Percentiles rank a stretch among this genome's conserved stretches.
These are phyloP conservation scores for Neomonachus schauinslandi DNA, from an alignment of 2,113 vertebrate genomes.

Conservation along the genomic window DNA sequence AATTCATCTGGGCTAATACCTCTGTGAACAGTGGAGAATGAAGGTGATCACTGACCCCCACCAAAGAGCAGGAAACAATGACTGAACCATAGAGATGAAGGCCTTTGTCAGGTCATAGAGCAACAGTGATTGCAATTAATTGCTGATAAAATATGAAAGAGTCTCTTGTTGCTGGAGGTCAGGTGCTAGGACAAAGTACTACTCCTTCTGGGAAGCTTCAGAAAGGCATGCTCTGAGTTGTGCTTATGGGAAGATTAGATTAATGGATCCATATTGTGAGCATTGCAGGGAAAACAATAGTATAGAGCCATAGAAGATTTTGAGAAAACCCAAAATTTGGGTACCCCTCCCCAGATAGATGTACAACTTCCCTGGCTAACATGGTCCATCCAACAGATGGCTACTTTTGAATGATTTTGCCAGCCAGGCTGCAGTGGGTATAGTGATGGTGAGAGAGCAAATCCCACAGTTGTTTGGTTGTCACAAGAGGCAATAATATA, in stretches of 20 bases:
- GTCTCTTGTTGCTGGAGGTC: slow-evolving; percentile 76
- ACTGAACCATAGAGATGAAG: slow-evolving; percentile 76
- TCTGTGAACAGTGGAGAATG: slow-evolving; percentile 81
- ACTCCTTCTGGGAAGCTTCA: slow-evolving; percentile 35
- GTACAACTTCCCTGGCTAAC: neutral
- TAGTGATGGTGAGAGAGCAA: neutral
- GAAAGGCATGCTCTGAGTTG: slow-evolving; percentile 19
- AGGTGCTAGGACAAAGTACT: slow-evolving; percentile 43
- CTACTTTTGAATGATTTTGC: neutral
- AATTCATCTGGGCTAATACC: slow-evolving; percentile 84
- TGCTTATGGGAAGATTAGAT: neutral
- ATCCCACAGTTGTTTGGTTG: neutral
- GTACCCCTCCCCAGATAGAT: neutral
- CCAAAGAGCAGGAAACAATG: slow-evolving; percentile 81
- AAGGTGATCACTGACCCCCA: slow-evolving; percentile 74
- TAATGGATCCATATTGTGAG: neutral
- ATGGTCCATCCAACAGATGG: neutral
- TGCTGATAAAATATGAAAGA: slow-evolving; percentile 80
- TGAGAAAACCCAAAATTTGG: neutral
- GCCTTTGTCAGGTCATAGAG: slow-evolving; percentile 78
- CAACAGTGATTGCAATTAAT: slow-evolving; percentile 75
- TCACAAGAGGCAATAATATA: neutral
- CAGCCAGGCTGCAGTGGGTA: neutral
- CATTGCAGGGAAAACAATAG: neutral
- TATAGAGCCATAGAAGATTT: neutral